A percentile compares a stretch with the other conserved stretches of the same genome.
These are phyloP conservation scores for Alethe diademata DNA, from an alignment of 2,113 vertebrate genomes.

Conservation along the genomic window DNA sequence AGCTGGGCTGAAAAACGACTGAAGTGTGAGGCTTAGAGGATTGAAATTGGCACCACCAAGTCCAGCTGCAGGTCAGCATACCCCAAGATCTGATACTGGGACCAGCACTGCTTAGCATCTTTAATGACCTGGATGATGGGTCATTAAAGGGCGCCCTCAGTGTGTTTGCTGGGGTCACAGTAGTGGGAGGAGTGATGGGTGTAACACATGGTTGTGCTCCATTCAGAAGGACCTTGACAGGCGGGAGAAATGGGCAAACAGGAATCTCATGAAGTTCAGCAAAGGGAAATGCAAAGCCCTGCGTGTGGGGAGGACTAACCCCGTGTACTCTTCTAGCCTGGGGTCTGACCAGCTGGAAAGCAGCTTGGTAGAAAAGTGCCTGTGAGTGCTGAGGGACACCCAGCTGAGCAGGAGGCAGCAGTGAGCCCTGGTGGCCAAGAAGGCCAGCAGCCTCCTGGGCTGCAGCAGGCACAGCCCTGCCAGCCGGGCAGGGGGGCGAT, in stretches of 20 bases:
- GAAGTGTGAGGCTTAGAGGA: not conserved
- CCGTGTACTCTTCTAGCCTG: not conserved
- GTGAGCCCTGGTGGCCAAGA: not conserved
- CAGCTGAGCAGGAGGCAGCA: not conserved
- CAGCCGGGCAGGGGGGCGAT: not conserved
- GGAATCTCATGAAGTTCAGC: not conserved
- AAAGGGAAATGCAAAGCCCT: not conserved
- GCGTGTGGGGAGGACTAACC: not conserved
- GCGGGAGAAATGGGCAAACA: not conserved
- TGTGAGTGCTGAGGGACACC: not conserved
- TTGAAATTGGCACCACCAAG: not conserved
- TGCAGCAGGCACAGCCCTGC: not conserved
- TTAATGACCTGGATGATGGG: not conserved
- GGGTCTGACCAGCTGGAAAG: not conserved
- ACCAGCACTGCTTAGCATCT: not conserved
- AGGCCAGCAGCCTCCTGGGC: not conserved
- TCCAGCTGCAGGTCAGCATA: not conserved
- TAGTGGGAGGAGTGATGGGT: not conserved
- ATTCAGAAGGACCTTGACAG: not conserved
- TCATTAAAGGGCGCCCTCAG: not conserved
- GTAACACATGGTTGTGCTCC: not conserved
- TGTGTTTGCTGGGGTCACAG: not conserved
- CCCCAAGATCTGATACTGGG: accelerated
- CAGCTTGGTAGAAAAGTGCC: not conserved
- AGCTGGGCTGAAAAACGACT: not conserved